These are phyloP conservation scores for Ephydatia muelleri DNA, from an alignment of 37 sponge, comb jelly and placozoan species.

Conservation along the genomic window DNA sequence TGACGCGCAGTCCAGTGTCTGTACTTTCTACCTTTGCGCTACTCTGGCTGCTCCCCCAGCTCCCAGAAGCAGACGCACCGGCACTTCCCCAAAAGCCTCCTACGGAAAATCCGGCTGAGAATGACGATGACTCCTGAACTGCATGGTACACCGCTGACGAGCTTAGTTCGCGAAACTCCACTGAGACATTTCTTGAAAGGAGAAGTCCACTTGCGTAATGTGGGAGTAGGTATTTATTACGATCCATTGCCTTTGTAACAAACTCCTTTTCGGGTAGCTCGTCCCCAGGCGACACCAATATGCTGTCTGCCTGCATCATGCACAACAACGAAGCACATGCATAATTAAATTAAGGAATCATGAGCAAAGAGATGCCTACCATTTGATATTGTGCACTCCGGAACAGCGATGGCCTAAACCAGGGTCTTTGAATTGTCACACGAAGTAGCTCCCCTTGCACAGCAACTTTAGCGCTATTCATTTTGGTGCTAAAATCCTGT, in stretches of 20 bases:
- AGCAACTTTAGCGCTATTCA: constrained; percentile 24
- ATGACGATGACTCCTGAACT: background rate
- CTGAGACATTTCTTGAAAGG: constrained; percentile 32
- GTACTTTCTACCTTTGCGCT: constrained; percentile 6
- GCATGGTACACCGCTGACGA: background rate
- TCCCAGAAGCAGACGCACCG: constrained; percentile 1
- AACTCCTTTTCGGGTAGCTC: background rate
- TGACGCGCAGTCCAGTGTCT: constrained; percentile 28
- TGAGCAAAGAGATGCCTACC: background rate
- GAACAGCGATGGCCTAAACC: constrained; percentile 60
- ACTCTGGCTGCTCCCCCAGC: background rate
- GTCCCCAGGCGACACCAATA: background rate
- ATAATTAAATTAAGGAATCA: no score
- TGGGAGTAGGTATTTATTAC: constrained; percentile 18
- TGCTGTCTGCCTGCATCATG: no score
- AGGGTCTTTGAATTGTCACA: constrained; percentile 50
- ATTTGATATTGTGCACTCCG: constrained; percentile 22
- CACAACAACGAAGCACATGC: no score
- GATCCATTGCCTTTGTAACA: background rate
- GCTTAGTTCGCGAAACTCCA: constrained; percentile 30
- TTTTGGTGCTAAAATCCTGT: background rate
- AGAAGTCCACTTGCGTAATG: constrained; percentile 34
- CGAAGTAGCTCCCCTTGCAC: constrained; percentile 49
- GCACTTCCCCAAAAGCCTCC: background rate
- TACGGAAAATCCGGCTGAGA: background rate